These are phyloP conservation scores for Neomorphus geoffroyi DNA, from an alignment of 2,797 vertebrate species.

Conservation along the genomic window DNA sequence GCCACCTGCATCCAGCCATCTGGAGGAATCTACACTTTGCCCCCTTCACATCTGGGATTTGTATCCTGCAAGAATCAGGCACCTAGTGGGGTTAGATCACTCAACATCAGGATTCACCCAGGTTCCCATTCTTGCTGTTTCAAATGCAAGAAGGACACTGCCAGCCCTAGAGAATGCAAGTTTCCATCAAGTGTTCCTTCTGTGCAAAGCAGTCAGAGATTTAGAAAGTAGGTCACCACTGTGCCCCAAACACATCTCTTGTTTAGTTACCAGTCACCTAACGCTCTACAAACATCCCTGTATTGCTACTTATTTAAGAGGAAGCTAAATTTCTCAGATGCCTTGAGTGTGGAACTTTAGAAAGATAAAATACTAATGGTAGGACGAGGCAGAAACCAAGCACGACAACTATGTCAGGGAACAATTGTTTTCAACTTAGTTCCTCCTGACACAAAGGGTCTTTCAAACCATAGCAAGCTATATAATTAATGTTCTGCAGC, in stretches of 20 bases:
- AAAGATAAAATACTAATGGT: neutral
- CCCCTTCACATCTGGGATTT: neutral
- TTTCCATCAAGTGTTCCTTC: neutral
- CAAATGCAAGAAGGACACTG: neutral
- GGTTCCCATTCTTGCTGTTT: neutral
- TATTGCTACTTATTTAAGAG: neutral
- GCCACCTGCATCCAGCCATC: neutral
- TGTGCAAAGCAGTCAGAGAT: neutral
- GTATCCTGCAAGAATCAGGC: neutral
- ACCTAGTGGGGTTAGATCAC: rapidly evolving
- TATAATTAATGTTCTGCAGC: neutral
- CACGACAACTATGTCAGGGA: neutral
- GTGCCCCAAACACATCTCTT: neutral
- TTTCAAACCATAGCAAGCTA: neutral
- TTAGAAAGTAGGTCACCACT: neutral
- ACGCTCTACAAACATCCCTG: neutral
- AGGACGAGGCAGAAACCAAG: neutral
- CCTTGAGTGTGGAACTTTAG: neutral
- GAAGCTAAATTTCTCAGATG: neutral
- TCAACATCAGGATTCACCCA: neutral
- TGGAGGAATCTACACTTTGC: neutral
- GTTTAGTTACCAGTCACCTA: neutral
- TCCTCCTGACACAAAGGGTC: neutral
- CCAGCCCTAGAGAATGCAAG: rapidly evolving
- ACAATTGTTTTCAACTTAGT: neutral